Conservation (phyloP, 2,113 vertebrate species). For the Condylura cristata region DNA sequence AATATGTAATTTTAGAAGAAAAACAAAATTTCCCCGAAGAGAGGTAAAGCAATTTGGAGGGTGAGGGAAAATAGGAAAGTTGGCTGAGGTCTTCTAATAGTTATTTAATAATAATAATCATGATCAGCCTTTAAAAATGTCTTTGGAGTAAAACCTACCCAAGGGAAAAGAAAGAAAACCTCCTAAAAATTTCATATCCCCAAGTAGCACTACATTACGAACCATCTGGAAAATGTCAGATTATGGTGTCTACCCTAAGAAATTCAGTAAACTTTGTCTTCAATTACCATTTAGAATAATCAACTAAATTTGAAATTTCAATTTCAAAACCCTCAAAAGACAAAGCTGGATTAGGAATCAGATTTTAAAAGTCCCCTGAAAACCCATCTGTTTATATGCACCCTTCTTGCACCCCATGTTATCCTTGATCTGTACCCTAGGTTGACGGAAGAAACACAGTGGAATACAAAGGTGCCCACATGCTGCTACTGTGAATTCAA, state of each 20-base stretch:
- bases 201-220: constrained; percentile 77
- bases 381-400: constrained; percentile 82
- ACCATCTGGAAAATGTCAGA: constrained; percentile 84
- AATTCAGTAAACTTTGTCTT: constrained; percentile 79
- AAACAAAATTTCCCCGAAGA: not conserved
- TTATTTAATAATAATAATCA: constrained; percentile 39
- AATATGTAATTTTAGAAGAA: constrained; percentile 21
- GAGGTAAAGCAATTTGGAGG: constrained; percentile 43
- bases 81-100: not conserved
- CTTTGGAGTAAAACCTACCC: constrained; percentile 66
- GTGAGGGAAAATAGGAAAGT: constrained; percentile 4
- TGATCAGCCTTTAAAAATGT: constrained; percentile 23
- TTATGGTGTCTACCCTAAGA: constrained; percentile 77
- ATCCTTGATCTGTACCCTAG: constrained; percentile 75
- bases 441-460: constrained; percentile 76
- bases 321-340: constrained; percentile 77
- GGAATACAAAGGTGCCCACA: constrained; percentile 70
- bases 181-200: constrained; percentile 77
- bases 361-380: constrained; percentile 83
- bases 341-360: constrained; percentile 81
- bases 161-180: constrained; percentile 70
- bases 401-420: constrained; percentile 25
- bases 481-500: constrained; percentile 71
- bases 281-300: constrained; percentile 83
- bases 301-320: constrained; percentile 78